These are phyloP conservation scores for Hypomesus transpacificus DNA, from an alignment of 2,113 vertebrate genomes.

Conservation along the genomic window DNA sequence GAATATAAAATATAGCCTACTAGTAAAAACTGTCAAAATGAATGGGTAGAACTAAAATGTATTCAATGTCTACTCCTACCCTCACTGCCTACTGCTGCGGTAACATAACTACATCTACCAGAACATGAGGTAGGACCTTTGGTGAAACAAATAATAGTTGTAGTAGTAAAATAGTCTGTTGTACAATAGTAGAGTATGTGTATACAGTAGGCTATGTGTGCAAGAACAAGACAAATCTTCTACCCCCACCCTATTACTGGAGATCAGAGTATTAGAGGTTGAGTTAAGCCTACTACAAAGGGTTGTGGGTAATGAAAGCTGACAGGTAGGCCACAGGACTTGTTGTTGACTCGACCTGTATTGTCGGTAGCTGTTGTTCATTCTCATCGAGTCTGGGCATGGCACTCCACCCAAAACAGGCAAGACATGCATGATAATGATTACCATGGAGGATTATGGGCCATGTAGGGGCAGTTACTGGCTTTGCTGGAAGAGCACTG, in stretches of 20 bases:
- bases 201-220: background rate
- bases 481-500: too few species aligned
- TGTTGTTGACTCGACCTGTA: background rate
- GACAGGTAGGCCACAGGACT: slow-evolving; percentile 31
- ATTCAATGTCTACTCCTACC: background rate
- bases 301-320: slow-evolving; percentile 36
- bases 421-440: too few species aligned
- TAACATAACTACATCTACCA: background rate
- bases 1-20: too few species aligned
- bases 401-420: too few species aligned
- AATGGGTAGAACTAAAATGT: too few species aligned
- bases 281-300: slow-evolving; percentile 30
- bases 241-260: slow-evolving; percentile 22
- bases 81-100: background rate
- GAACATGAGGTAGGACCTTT: slow-evolving; percentile 12
- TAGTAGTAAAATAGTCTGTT: background rate
- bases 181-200: background rate
- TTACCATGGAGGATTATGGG: too few species aligned
- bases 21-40: too few species aligned
- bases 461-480: too few species aligned
- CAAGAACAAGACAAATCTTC: background rate
- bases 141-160: background rate
- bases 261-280: slow-evolving; percentile 41
- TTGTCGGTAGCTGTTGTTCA: too few species aligned
- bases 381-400: too few species aligned